Conservation (phyloP, 1,140 invertebrate species). For the Zaprionus inermis region DNA sequence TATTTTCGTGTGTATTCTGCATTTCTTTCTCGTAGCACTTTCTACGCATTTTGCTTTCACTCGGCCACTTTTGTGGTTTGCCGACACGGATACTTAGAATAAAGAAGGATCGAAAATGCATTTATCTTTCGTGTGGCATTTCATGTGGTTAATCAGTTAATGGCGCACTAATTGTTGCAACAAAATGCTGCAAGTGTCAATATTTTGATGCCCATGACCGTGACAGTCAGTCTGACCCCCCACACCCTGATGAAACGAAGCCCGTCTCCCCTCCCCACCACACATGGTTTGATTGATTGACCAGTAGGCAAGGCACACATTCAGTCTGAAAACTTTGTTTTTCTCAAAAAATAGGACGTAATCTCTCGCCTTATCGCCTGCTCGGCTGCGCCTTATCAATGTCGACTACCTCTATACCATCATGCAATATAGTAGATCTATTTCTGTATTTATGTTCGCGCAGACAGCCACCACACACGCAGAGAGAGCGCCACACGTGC, state of each 20-base stretch:
- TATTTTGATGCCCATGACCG: conserved; percentile 62
- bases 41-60: conserved; percentile 70
- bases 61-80: conserved; percentile 61
- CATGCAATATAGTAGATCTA: not conserved
- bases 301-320: not conserved
- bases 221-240: conserved; percentile 36
- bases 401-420: conserved; percentile 13
- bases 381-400: conserved; percentile 9
- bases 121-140: conserved; percentile 56
- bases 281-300: not conserved
- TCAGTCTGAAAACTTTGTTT: conserved; percentile 10
- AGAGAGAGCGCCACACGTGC: conserved; percentile 10
- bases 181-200: conserved; percentile 76
- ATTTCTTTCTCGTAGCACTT: conserved; percentile 48
- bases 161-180: conserved; percentile 70
- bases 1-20: conserved; percentile 19
- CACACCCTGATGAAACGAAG: too few relatives aligned
- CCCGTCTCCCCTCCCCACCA: not conserved
- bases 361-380: conserved; percentile 23
- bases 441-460: conserved; percentile 1
- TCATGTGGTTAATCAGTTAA: conserved; percentile 72
- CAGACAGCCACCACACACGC: conserved; percentile 1
- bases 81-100: conserved; percentile 36
- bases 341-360: conserved; percentile 19
- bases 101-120: conserved; percentile 65